Evolutionary conservation across 1,140 invertebrate genomes (phyloP), one percentile per base, ranked within the genome.

Genomic region (Phthorimaea operculella): DNA sequence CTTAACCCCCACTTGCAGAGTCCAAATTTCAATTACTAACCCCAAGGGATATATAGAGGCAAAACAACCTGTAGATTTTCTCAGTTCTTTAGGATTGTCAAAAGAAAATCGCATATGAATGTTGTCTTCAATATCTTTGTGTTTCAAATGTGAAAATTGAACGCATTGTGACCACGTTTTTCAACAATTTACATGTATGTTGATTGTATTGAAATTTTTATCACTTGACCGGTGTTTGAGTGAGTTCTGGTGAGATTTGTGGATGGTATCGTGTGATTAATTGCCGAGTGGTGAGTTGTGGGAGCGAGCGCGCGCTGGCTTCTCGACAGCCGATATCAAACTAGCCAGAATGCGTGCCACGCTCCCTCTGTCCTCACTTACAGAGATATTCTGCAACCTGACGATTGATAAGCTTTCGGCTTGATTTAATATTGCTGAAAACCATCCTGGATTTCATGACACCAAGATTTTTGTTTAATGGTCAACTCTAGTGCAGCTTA

Each of bases 341-440:
- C 80, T 83, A 83, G 76, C 77, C 74, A 74, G 78, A 80, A 79
- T 80, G 79, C 76, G 77, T 82, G 69, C 74, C 69, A 76, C 76
- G 70, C 79, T 78, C 75, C 68, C 79, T 78, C 74, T 72, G 74
- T 72, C 67, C 79, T 77, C 57, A 66, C 60, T 68, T 59, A 65
- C 57, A 65, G 78, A 57, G 64, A 52, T 68, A 83, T 83, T 83
- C 80, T 74, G 68, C 77, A 66, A 76, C 61, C 58, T 71, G 47
- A 47, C 44, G 3, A 39, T 39, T 28, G 21, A 28, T 6, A 28
- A 28, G 21, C 21, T 28, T 28, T 28, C 6, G 2, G 21, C 21
- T 6, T 28, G 2, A 28, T 4, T 28, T 28, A 28, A 28, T 28
- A n/a, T n/a, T n/a, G n/a, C 21, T 28, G 21, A 28, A 28, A 28